Percentiles rank a stretch among this genome's conserved stretches.
phyloP scores from a whole-genome alignment of 2,888 invertebrate genomes.

The Harpalus rufipes region DNA sequence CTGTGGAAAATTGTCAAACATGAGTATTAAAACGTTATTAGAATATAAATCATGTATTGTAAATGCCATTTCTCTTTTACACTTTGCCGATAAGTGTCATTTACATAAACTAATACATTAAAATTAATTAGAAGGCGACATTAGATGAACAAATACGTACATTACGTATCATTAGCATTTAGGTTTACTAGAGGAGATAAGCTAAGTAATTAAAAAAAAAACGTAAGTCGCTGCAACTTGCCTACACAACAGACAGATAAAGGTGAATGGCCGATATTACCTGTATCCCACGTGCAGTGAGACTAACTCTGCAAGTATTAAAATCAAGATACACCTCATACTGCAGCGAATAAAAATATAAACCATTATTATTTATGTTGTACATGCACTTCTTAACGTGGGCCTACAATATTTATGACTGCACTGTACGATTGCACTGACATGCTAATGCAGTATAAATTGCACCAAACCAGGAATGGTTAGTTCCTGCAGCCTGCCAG shows the following conservation, averaged over 20 bases:
- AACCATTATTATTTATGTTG: slow-evolving; percentile 56
- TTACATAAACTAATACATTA: background rate
- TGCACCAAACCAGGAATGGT: background rate
- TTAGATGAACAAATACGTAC: slow-evolving; percentile 27
- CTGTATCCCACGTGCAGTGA: slow-evolving; percentile 60
- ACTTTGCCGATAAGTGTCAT: background rate
- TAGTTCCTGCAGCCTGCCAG: background rate
- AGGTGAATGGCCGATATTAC: slow-evolving; percentile 68
- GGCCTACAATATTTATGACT: slow-evolving; percentile 23
- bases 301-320: slow-evolving; percentile 58
- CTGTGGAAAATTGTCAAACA: no score
- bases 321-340: slow-evolving; percentile 53
- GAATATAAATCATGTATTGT: background rate
- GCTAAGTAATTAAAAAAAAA: slow-evolving; percentile 27
- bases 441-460: slow-evolving; percentile 31
- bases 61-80: background rate
- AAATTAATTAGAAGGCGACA: slow-evolving; percentile 21
- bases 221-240: slow-evolving; percentile 40
- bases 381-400: slow-evolving; percentile 41
- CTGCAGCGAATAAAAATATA: slow-evolving; percentile 15
- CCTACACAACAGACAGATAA: slow-evolving; percentile 49
- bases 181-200: slow-evolving; percentile 35
- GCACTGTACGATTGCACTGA: slow-evolving; percentile 11
- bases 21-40: no score
- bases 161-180: slow-evolving; percentile 45